Base-by-base conservation (phyloP, 1,140 invertebrate genomes). In the Bombus sibiricus region DNA sequence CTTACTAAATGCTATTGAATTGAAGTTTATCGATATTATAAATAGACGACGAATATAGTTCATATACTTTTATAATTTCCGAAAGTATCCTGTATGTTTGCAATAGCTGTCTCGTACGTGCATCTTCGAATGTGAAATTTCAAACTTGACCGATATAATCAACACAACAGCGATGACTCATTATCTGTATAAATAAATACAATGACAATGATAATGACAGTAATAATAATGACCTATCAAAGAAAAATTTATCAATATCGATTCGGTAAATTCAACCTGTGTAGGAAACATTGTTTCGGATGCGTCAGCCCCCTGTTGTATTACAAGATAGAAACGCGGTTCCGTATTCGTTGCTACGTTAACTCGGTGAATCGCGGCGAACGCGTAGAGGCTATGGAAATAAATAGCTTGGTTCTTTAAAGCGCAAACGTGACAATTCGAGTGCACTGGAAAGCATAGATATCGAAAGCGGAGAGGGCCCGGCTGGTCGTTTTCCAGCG, bases 371-470 rank as follows among this genome's bases (percentile, higher is more conserved):
- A 85, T 80, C 43, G 57, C 41, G 4, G 32, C 12, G 22, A 64
- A 73, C 68, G 68, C 47, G 66, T 3, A 15, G 32, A 39, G 62
- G 34, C 76, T 64, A 62, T 80, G 68, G 77, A 59, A 62, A 72
- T 80, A 62, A 71, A 76, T 79, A 76, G 68, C 75, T 47, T 18
- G 78, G 59, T 66, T 66, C 28, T 81, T 80, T 81, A 53, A 41
- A 74, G 28, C 77, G 43, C 34, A 43, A 75, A 85, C 79, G 79
- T 85, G 84, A 85, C 79, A 69, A 85, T 85, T 81, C 34, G 71
- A 85, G 78, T 74, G 78, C 71, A 81, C 43, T 43, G 32, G 69
- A 74, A 74, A 74, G 77, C 59, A 81, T 74, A 81, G 78, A 76
- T 76, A 66, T 22, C 47, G 22, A 62, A 62, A 62, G 59, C 32